phyloP scores from a whole-genome alignment of 2,888 invertebrate genomes.

The Drepanosiphum platanoidis region DNA sequence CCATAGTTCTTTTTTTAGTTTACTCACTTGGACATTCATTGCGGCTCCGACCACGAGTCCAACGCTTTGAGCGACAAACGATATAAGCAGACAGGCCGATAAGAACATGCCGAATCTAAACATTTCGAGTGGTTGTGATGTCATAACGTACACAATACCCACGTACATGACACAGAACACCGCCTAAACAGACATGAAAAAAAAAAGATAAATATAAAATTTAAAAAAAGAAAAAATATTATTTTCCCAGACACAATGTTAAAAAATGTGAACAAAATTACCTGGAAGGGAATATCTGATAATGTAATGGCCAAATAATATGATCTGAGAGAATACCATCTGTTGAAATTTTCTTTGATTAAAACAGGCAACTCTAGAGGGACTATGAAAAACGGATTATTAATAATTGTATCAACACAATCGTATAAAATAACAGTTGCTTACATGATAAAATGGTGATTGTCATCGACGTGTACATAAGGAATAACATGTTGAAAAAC shows the following conservation, averaged over 20 bases:
- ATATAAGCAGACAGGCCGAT: constrained; percentile 85
- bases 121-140: constrained; percentile 87
- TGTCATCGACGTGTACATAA: constrained; percentile 99
- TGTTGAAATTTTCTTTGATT: constrained; percentile 93
- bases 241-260: neutral
- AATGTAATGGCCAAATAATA: constrained; percentile 96
- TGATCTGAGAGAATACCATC: constrained; percentile 95
- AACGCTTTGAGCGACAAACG: constrained; percentile 94
- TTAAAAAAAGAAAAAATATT: neutral
- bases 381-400: constrained; percentile 72
- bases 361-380: constrained; percentile 95
- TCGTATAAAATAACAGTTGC: too few species aligned
- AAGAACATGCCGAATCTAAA: constrained; percentile 89
- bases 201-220: neutral
- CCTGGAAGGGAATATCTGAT: constrained; percentile 98
- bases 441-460: constrained; percentile 97
- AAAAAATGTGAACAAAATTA: constrained; percentile 68
- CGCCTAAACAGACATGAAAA: constrained; percentile 73
- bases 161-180: constrained; percentile 93
- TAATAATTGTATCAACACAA: constrained; percentile 22
- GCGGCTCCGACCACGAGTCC: constrained; percentile 95
- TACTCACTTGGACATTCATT: constrained; percentile 83
- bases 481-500: constrained; percentile 98
- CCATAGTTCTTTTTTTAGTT: neutral
- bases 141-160: constrained; percentile 92